phyloP scores from a whole-genome alignment of 2,113 vertebrate species.

The Argyrosomus japonicus region DNA sequence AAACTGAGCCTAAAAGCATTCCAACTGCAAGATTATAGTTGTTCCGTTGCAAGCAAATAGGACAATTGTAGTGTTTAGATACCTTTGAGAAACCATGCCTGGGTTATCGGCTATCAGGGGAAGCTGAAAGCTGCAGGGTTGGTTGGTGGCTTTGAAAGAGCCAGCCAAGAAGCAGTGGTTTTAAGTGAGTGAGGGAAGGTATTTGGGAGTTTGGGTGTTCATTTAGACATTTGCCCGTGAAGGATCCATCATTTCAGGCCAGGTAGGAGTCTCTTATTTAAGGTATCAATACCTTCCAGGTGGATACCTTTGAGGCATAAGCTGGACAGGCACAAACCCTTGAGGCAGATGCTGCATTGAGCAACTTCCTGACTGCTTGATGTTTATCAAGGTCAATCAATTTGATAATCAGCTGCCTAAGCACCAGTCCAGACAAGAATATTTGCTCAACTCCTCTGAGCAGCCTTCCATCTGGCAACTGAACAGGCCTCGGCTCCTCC shows the following conservation, averaged over 20 bases:
- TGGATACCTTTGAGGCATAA: constrained; percentile 70
- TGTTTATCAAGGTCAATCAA: constrained; percentile 56
- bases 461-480: constrained; percentile 49
- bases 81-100: constrained; percentile 64
- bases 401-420: constrained; percentile 51
- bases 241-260: constrained; percentile 62
- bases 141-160: constrained; percentile 48
- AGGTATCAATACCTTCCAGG: constrained; percentile 62
- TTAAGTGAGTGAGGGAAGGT: constrained; percentile 44
- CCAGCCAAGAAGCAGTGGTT: constrained; percentile 62
- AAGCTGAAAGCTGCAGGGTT: constrained; percentile 66
- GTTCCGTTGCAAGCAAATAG: constrained; percentile 45
- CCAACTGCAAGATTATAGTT: constrained; percentile 49
- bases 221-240: constrained; percentile 58
- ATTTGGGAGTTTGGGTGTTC: constrained; percentile 32
- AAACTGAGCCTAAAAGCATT: constrained; percentile 43
- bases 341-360: constrained; percentile 61
- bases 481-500: constrained; percentile 23
- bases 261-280: constrained; percentile 53
- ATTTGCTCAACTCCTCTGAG: constrained; percentile 45
- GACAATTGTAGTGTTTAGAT: constrained; percentile 72
- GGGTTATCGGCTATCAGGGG: constrained; percentile 43
- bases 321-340: constrained; percentile 74
- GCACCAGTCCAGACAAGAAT: constrained; percentile 54
- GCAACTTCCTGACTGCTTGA: constrained; percentile 63